Conservation (phyloP, 1,140 invertebrate genomes). For the Drosophila pandora region DNA sequence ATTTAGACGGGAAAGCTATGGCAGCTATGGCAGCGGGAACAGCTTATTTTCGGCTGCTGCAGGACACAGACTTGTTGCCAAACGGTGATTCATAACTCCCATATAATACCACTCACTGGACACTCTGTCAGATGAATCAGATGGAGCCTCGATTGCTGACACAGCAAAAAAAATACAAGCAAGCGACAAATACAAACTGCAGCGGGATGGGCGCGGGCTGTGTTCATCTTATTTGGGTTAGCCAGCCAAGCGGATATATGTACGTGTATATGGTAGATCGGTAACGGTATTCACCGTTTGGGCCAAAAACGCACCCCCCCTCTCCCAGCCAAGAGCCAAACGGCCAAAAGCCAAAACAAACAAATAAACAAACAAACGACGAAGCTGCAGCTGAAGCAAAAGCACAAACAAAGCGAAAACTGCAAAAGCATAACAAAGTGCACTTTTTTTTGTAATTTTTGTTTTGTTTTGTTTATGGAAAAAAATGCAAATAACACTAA, state of each 20-base stretch:
- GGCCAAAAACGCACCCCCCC: constrained; percentile 34
- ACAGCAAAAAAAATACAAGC: constrained; percentile 56
- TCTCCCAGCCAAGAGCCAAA: background rate
- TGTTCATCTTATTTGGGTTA: constrained; percentile 71
- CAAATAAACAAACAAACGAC: constrained; percentile 51
- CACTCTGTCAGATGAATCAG: constrained; percentile 65
- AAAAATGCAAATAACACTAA: constrained; percentile 67
- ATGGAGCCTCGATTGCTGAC: constrained; percentile 48
- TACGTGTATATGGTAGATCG: constrained; percentile 23
- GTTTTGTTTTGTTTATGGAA: constrained; percentile 63
- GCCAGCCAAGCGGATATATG: constrained; percentile 61
- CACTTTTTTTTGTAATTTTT: constrained; percentile 11
- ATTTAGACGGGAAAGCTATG: background rate
- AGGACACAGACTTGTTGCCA: constrained; percentile 3
- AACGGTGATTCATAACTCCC: constrained; percentile 57
- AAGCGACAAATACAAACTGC: constrained; percentile 19
- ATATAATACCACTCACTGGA: constrained; percentile 31
- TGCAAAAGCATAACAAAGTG: constrained; percentile 51
- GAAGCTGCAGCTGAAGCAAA: constrained; percentile 59
- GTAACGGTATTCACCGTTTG: constrained; percentile 64
- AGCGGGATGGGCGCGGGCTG: constrained; percentile 28
- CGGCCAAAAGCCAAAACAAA: constrained; percentile 43
- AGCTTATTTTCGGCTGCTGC: constrained; percentile 7
- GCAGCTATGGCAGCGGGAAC: background rate
- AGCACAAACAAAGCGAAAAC: constrained; percentile 46